phyloP scores from a whole-genome alignment of 2,797 vertebrate genomes.

The Malacoraja senta region DNA sequence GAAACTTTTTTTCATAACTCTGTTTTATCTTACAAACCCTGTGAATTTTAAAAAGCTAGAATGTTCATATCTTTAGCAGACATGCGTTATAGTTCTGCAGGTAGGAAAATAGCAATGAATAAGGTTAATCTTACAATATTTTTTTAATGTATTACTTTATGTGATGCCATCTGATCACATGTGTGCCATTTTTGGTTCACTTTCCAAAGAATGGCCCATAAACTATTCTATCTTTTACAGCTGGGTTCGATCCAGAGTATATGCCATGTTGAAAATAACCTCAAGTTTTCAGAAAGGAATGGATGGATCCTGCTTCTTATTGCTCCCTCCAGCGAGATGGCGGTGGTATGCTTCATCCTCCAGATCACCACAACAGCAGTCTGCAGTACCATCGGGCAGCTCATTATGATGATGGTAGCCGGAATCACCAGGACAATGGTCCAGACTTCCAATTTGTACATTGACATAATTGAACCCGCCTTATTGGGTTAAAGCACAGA shows the following conservation, averaged over 20 bases:
- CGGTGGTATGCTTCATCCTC: constrained; percentile 45
- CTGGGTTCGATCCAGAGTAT: background rate
- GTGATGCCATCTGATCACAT: too few relatives aligned
- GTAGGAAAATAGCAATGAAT: too few relatives aligned
- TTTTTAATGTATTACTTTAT: too few relatives aligned
- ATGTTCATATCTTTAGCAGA: too few relatives aligned
- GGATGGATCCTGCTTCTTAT: background rate
- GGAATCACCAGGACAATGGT: constrained; percentile 52
- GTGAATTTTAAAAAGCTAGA: too few relatives aligned
- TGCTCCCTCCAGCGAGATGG: constrained; percentile 47
- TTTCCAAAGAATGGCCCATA: too few relatives aligned
- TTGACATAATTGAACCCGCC: background rate
- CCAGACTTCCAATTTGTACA: constrained; percentile 45
- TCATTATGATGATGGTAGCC: constrained; percentile 51
- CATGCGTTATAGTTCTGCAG: too few relatives aligned
- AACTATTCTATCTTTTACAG: background rate
- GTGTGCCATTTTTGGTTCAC: too few relatives aligned
- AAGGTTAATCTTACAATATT: too few relatives aligned
- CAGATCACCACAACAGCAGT: constrained; percentile 43
- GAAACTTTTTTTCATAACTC: too few relatives aligned
- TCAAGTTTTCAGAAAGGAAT: background rate
- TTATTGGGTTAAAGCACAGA: background rate
- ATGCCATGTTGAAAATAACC: too few relatives aligned
- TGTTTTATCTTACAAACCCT: too few relatives aligned
- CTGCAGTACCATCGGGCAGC: constrained; percentile 50